Conservation (phyloP, 2,888 invertebrate species). For the Dexiosoma caninum region DNA sequence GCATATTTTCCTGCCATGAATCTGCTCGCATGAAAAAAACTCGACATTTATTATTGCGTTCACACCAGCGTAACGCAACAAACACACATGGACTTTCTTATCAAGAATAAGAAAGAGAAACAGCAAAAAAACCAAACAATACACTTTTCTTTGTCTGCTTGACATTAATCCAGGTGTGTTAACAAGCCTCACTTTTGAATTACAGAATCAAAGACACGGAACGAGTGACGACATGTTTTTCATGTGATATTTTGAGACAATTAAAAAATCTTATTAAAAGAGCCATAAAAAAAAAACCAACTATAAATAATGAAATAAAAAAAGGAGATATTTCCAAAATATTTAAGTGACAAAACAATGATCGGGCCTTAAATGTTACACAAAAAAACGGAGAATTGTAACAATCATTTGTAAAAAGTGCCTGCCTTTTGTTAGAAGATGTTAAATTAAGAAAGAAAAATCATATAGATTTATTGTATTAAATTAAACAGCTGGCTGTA, state of each 20-base stretch:
- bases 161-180: slow-evolving; percentile 64
- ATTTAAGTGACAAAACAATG: slow-evolving; percentile 57
- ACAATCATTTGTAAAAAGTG: slow-evolving; percentile 2
- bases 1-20: no score
- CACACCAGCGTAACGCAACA: neutral
- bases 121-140: neutral
- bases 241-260: slow-evolving; percentile 32
- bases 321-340: slow-evolving; percentile 31
- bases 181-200: slow-evolving; percentile 59
- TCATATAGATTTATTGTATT: slow-evolving; percentile 19
- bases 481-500: slow-evolving; percentile 45
- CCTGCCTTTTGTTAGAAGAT: no score
- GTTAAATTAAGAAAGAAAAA: slow-evolving; percentile 17
- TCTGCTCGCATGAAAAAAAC: no score
- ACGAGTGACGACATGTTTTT: slow-evolving; percentile 51
- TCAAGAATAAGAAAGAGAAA: neutral
- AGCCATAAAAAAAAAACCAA: neutral
- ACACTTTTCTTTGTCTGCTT: slow-evolving; percentile 20
- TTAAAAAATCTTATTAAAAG: slow-evolving; percentile 26
- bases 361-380: slow-evolving; percentile 26
- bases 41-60: no score
- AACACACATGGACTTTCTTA: neutral
- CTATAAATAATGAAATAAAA: slow-evolving; percentile 34
- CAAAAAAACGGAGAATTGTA: neutral
- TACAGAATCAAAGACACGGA: neutral